Evolutionary conservation across 1,140 invertebrate genomes (phyloP), one percentile per base, ranked within the genome.

Genomic region (Charaxes varanes): DNA sequence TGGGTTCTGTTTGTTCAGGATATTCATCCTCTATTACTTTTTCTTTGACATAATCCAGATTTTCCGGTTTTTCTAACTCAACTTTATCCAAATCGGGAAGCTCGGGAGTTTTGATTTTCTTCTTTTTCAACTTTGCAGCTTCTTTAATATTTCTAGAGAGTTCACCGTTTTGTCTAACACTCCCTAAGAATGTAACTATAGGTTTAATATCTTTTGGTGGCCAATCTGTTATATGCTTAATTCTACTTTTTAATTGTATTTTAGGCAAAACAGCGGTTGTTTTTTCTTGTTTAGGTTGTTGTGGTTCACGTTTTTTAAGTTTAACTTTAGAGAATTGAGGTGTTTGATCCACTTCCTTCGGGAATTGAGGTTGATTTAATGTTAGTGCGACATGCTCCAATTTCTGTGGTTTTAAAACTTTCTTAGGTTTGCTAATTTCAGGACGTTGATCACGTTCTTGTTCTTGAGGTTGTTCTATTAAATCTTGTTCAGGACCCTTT

Each of bases 81-180:
- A 86, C 51, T 68, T 84, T 84, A 41, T 87, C 86, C 24, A 84
- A 53, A 36, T 88, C 83, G 6, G 67, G 71, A 22, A 82, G 34
- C 36, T 85, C 60, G 49, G 69, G 70, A 21, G 86, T 65, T 30
- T 86, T 73, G 19, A 86, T 26, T 46, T 86, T 86, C 64, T 90
- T 91, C 33, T 84, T 88, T 69, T 88, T 90, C 2, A 90, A 47
- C 71, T 89, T 87, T 22, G 87, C 58, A 1, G 90, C 90, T 79
- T 92, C 91, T 69, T 89, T 86, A 0, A 89, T 77, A 72, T 91
- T 92, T 73, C 91, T 83, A 0, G 90, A 91, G 10, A 92, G 49
- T 42, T 89, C 86, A 14, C 91, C 91, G 59, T 85, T 82, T 71
- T 91, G 81, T 43, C 79, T 74, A 56, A 88, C 85, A 54, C 87